Conservation (phyloP, 2,113 vertebrate genomes). For the Burhinus oedicnemus region DNA sequence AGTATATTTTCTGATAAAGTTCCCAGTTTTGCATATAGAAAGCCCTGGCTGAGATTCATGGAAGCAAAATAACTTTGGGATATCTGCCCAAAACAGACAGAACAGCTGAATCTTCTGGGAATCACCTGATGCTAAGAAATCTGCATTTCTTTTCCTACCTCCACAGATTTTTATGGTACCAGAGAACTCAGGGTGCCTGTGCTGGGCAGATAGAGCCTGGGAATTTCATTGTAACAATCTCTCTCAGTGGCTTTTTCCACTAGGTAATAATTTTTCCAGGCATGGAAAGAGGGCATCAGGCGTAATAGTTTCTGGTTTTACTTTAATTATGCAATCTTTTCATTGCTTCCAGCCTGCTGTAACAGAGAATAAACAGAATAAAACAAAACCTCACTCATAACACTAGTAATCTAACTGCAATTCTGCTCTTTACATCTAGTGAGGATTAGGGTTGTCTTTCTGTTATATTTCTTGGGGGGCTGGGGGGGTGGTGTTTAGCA, state of each 20-base stretch:
- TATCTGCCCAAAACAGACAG: conserved; percentile 11
- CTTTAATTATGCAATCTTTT: background rate
- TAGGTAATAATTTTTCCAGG: background rate
- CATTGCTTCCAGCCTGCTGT: background rate
- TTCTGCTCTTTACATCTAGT: background rate
- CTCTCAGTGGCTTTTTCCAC: background rate
- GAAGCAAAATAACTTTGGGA: background rate
- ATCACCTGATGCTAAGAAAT: conserved; percentile 1
- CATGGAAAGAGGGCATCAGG: background rate
- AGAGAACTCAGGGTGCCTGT: background rate
- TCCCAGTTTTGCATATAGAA: conserved; percentile 30
- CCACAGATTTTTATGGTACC: background rate
- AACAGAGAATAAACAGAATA: background rate
- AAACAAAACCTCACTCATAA: background rate
- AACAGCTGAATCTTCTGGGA: background rate
- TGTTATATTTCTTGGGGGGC: background rate
- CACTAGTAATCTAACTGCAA: background rate
- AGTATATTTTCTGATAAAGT: background rate
- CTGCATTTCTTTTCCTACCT: background rate
- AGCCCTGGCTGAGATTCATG: background rate
- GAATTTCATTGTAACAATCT: background rate
- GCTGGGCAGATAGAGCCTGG: background rate
- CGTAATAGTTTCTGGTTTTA: background rate
- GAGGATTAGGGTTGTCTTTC: background rate
- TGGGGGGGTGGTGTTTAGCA: background rate